Base-by-base conservation (phyloP, 2,888 invertebrate species). In the Barypeithes pellucidus region DNA sequence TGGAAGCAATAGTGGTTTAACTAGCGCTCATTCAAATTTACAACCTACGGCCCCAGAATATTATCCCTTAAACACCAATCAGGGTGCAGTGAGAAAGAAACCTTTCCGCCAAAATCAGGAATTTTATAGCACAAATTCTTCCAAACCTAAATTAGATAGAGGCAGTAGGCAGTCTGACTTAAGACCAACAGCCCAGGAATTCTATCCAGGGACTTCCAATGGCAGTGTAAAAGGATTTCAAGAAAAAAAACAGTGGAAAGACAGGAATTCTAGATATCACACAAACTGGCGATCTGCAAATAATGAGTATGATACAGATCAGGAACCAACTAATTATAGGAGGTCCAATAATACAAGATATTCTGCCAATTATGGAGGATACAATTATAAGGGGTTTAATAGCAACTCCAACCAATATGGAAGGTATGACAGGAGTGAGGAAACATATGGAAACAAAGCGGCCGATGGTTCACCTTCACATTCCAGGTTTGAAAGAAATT, bases 171-270 rank as follows among this genome's bases (percentile, higher is more conserved):
- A 41, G 24, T 76, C 77, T 12, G 75, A 72, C 18, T 72, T 79
- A 60, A 75, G 78, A 61, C 77, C 79, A 39, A 77, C 76, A 50
- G 80, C 78, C 45, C 76, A 77, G 66, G 80, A 78, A 63, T 79
- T 79, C 69, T 67, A 76, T 71, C 79, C 79, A 22, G 47, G 67
- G 41, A 74, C 29, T 33, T 33, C 67, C n/a, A 59, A 52, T 61
- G 76, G 75, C 71, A 73, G 74, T 52, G 76, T 75, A 47, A 61
- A 50, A 61, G 8, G 14, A 33, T 50, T 12, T 24, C 43, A 59
- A 52, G 63, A 59, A 36, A 73, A 45, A 52, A 60, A 61, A 22
- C 14, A 7, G 9, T 59, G 67, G 67, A 67, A 67, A 24, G 59
- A 57, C 7, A 68, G 39, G 16, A 61, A 50, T 68, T 33, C 47